Evolutionary conservation across 2,888 invertebrate species (phyloP), one percentile per base, ranked within the genome.

Genomic region (Orchesella flavescens): DNA sequence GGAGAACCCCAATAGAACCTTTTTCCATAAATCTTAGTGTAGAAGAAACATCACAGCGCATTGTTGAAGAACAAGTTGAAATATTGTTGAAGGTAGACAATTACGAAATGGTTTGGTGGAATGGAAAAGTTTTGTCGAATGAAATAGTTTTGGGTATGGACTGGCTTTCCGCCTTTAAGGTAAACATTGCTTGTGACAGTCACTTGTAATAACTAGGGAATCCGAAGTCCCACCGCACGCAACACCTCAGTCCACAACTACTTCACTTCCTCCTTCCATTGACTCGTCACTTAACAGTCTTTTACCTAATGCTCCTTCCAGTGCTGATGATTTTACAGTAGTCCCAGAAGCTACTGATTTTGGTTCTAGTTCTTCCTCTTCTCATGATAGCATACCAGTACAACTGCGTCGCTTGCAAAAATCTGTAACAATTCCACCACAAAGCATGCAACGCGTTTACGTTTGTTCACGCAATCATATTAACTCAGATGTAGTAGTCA

Each of bases 1-100:
- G 15, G 21, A 15, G 12, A 19, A 21, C 17, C 12, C 15, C 12
- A 46, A 55, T 73, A 12, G 61, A 73, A 19, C 59, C 73, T 15
- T 73, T 73, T 61, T 61, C 61, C 15, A 49, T 74, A 24, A 44
- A 63, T 49, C 15, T 63, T 1, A 61, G 61, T 9, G 63, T 74
- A 0, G 74, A 74, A 1, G 74, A 74, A n/a, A 49, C 24, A 2
- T 13, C 21, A 9, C 74, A 74, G 17, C 13, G n/a, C 49, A n/a
- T 34, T 2, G 46, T n/a, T 74, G 46, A 63, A 24, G 74, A 74
- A 63, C 61, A 74, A 63, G 24, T 74, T 1, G 74, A 74, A 24
- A 3, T 74, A 4, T 7, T 63, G 0, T 19, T 63, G 5, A 7
- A 0, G 1, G 17, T 74, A 13, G 74, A 61, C 13, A 49, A 21